Evolutionary conservation across 2,113 vertebrate genomes (phyloP), one percentile per base, ranked within the genome.

Genomic region (Muntiacus muntjak): DNA sequence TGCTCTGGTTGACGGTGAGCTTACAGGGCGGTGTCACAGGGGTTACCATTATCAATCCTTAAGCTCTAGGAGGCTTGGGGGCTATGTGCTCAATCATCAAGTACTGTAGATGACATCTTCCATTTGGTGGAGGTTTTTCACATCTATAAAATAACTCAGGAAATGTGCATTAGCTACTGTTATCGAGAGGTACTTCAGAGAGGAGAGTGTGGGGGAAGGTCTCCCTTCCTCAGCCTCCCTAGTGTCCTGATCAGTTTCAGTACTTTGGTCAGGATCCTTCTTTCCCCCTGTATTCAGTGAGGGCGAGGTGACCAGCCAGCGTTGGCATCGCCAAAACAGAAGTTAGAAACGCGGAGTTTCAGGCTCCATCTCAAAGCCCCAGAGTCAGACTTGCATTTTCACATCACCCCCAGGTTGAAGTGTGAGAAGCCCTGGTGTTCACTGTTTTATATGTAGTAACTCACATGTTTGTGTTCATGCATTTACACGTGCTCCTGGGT

Each of bases 241-340:
- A 52, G 47, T 11, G 78, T 81, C 78, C 47, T 33, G 28, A 33
- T 81, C 28, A 50, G 78, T 52, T 81, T 50, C 78, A 21, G 16
- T 67, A 28, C 15, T 45, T 86, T n/a, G 81, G 3, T 33, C 14
- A 8, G 81, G 28, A 21, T 2, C 23, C 36, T 36, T 43, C 47
- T 25, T 45, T 5, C 25, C 33, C 13, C 25, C 47, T 14, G 16
- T 50, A 4, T 21, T 15, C 55, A 1, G 16, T 2, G 90, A 36
- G 7, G 7, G 0, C 3, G 13, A 2, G n/a, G n/a, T 33, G 58
- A 8, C 43, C 28, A 5, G 16, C 43, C 2, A 2, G 0, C 13
- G 4, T 6, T 26, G 1, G 36, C 60, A 8, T 33, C 3, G 1
- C 33, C 23, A 43, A 45, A 87, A 19, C 1, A 9, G 45, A 13